Conservation (phyloP, 1,140 invertebrate species). For the Drosophila ercepeae region DNA sequence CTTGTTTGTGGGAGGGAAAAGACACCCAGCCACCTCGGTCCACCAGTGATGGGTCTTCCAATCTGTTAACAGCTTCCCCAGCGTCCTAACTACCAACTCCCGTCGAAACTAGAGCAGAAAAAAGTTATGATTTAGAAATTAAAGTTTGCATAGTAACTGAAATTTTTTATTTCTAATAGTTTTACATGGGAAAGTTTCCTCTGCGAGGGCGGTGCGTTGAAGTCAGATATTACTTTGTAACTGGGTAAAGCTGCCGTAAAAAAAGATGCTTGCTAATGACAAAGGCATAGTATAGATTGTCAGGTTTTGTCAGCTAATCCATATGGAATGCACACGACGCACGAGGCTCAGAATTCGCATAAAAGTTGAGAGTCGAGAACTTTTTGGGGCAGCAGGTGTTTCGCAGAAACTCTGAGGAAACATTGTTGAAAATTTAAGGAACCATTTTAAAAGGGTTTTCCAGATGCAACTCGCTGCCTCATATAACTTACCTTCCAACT, state of each 20-base stretch:
- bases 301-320: conserved; percentile 52
- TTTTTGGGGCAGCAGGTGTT: conserved; percentile 34
- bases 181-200: conserved; percentile 43
- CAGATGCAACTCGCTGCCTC: no score
- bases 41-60: conserved; percentile 8
- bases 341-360: neutral
- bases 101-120: conserved; percentile 50
- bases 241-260: conserved; percentile 27
- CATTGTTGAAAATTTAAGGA: conserved; percentile 14
- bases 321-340: conserved; percentile 48
- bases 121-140: conserved; percentile 79
- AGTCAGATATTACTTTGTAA: conserved; percentile 10
- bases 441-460: neutral
- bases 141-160: conserved; percentile 58
- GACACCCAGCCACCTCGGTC: neutral
- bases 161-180: conserved; percentile 20
- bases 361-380: conserved; percentile 32
- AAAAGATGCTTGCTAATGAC: conserved; percentile 60
- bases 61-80: conserved; percentile 31
- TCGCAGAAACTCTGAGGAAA: neutral
- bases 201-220: neutral
- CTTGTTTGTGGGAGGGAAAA: neutral
- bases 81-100: conserved; percentile 4
- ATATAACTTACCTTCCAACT: neutral
- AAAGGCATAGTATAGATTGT: conserved; percentile 66